Evolutionary conservation across 2,113 vertebrate genomes (phyloP).

Genomic region (Cervus canadensis): DNA sequence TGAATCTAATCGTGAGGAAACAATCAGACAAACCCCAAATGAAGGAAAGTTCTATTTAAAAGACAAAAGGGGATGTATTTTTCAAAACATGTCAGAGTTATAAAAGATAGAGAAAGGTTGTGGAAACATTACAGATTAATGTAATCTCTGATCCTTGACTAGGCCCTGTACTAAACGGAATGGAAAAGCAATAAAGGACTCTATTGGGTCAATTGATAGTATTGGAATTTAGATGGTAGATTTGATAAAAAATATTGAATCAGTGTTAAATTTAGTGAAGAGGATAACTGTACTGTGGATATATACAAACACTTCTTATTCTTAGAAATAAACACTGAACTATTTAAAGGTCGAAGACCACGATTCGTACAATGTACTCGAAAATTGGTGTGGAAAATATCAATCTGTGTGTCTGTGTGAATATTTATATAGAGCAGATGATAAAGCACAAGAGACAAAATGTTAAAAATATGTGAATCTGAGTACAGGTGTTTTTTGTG

Average conservation of each 20-base stretch:
- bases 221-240: constrained; percentile 16
- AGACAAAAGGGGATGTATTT: background rate
- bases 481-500: background rate
- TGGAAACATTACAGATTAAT: background rate
- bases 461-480: background rate
- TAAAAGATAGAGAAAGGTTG: background rate
- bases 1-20: background rate
- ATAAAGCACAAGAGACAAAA: background rate
- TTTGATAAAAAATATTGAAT: constrained; percentile 13
- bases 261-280: constrained; percentile 40
- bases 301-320: background rate
- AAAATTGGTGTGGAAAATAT: background rate
- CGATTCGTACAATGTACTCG: background rate
- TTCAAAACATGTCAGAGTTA: background rate
- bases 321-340: background rate
- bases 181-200: background rate
- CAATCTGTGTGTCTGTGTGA: background rate
- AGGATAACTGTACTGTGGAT: background rate
- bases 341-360: background rate
- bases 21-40: background rate
- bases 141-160: background rate
- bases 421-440: background rate
- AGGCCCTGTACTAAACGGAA: background rate
- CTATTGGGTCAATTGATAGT: background rate
- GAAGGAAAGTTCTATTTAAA: background rate